Conservation (phyloP, 2,113 vertebrate genomes). For the Lasiurus cinereus region DNA sequence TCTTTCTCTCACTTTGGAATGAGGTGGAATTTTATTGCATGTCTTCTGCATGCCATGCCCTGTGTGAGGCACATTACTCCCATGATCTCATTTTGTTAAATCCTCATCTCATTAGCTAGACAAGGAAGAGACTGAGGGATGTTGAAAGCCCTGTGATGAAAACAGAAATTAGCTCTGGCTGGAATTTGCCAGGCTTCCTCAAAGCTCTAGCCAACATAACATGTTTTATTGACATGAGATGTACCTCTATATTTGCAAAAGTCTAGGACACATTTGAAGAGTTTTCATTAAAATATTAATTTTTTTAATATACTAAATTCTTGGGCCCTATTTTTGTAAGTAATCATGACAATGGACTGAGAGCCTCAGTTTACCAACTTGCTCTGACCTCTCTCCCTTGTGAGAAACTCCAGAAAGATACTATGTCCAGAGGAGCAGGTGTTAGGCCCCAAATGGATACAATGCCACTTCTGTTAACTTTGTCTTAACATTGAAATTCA, state of each 20-base stretch:
- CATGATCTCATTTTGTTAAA: slow-evolving; percentile 16
- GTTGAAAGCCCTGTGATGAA: not conserved
- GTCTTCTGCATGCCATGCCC: not conserved
- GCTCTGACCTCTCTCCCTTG: not conserved
- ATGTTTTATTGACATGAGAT: not conserved
- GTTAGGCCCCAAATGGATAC: not conserved
- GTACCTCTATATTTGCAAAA: not conserved
- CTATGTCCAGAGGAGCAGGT: not conserved
- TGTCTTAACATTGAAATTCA: not conserved
- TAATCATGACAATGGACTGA: not conserved
- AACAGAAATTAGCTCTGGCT: not conserved
- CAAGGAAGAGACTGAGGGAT: not conserved
- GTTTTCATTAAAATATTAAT: slow-evolving; percentile 12
- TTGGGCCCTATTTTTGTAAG: not conserved
- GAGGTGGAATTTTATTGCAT: not conserved
- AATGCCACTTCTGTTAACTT: not conserved
- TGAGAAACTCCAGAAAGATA: not conserved
- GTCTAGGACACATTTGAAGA: not conserved
- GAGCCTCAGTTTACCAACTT: not conserved
- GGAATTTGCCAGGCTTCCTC: not conserved
- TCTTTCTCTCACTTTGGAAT: not conserved
- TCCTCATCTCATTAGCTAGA: not conserved
- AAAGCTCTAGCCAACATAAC: not conserved
- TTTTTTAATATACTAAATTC: slow-evolving; percentile 13
- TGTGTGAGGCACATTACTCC: not conserved